Conservation (phyloP, 2,888 invertebrate species). For the Sinelater perroti region DNA sequence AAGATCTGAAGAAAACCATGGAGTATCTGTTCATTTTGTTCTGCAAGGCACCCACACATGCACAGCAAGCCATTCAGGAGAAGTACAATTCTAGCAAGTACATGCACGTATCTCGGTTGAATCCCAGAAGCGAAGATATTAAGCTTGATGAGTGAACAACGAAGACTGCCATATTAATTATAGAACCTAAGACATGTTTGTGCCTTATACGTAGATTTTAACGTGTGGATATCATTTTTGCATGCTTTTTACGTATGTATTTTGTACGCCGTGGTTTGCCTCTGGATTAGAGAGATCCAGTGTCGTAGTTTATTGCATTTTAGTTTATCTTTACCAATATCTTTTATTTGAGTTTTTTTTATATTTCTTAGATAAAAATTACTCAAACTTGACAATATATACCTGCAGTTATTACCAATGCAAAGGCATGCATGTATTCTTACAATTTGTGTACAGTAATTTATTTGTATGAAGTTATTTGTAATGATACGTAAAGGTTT, state of each 20-base stretch:
- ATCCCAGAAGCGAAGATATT: constrained; percentile 28
- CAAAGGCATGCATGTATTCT: constrained; percentile 26
- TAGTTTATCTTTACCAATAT: no score
- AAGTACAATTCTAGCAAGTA: constrained; percentile 85
- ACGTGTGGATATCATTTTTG: constrained; percentile 1
- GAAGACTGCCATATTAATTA: constrained; percentile 22
- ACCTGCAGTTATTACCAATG: no score
- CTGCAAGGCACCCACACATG: constrained; percentile 69
- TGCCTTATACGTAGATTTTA: constrained; percentile 23
- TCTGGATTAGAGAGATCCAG: no score
- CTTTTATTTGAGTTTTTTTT: no score
- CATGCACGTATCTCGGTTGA: constrained; percentile 51
- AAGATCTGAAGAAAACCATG: constrained; percentile 73
- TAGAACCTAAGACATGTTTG: neutral
- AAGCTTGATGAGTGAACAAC: constrained; percentile 23
- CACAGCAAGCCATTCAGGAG: constrained; percentile 87
- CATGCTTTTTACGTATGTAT: constrained; percentile 23
- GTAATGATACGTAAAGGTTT: constrained; percentile 16
- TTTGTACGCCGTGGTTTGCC: no score
- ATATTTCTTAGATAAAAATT: no score
- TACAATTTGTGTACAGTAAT: constrained; percentile 41
- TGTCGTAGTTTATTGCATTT: no score
- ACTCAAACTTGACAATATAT: no score
- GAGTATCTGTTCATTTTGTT: constrained; percentile 76
- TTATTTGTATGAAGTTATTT: constrained; percentile 34